Base-by-base conservation (phyloP, 1,140 invertebrate genomes). In the Hylaeus volcanicus region DNA sequence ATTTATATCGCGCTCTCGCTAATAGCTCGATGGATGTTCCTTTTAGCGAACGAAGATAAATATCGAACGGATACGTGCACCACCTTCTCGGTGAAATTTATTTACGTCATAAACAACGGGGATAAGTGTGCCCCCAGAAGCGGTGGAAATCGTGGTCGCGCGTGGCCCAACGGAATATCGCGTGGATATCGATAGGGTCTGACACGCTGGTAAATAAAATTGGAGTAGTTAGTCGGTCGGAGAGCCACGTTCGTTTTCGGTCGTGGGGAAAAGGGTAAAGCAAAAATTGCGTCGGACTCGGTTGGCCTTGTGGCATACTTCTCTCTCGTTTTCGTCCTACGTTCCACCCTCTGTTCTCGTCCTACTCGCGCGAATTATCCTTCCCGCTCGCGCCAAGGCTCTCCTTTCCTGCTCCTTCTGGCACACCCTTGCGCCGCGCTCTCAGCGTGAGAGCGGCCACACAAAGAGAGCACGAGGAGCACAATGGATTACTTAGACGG, bases 401-500 rank as follows among this genome's bases (percentile, higher is more conserved):
- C 75, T 70, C 58, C 80, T 82, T 74, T 64, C 74, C 81, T 64
- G 63, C 56, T 88, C 84, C 66, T 82, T 84, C 85, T 82, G 82
- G 89, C 87, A 81, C 80, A 84, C 78, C 82, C 75, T 82, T 82
- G 81, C 83, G 71, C 74, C 85, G 79, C 74, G 87, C 86, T 89
- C 90, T 81, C 88, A 89, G 90, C 89, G 89, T 89, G 90, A 92
- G 90, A 92, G 85, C 88, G 84, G 66, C 70, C 86, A 83, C 85
- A 92, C 91, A 92, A 92, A 91, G 87, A 92, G 88, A 92, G 83
- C 85, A 88, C 74, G 87, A 88, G 64, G 60, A 88, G 89, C 89
- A 93, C 90, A 93, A 93, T 93, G 90, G 91, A 89, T 91, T 90
- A 91, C 88, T 92, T 90, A 90, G 90, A 87, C 90, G 90, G 91